These are phyloP conservation scores for Neotoxoptera formosana DNA, from an alignment of 1,140 invertebrate species.

Conservation along the genomic window DNA sequence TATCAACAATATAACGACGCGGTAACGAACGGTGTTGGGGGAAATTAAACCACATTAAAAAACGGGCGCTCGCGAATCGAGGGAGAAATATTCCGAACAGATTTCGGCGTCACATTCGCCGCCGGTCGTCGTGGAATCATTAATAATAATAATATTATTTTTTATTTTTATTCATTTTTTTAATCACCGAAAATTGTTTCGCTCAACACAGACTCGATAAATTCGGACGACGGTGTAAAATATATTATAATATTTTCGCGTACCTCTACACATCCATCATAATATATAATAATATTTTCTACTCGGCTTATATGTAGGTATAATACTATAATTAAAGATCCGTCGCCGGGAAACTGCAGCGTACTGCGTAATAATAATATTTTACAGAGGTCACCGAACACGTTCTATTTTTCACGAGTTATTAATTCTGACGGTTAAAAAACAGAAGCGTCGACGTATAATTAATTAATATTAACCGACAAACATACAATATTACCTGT, in stretches of 20 bases:
- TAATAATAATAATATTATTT: background rate
- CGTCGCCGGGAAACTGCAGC: background rate
- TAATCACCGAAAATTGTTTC: background rate
- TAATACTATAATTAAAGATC: background rate
- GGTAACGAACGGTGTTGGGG: background rate
- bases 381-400: background rate
- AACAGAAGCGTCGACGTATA: background rate
- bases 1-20: background rate
- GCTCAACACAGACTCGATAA: background rate
- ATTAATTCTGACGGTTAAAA: background rate
- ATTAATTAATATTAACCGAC: background rate
- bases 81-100: background rate
- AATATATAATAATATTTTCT: background rate
- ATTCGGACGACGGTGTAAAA: background rate
- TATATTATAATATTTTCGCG: background rate
- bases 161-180: background rate
- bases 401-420: constrained; percentile 23
- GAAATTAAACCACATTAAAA: background rate
- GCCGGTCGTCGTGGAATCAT: background rate
- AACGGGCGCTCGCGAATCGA: background rate
- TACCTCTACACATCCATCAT: background rate
- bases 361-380: background rate
- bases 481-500: background rate
- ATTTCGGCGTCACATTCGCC: background rate
- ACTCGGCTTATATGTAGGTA: no score